phyloP scores from a whole-genome alignment of 2,113 vertebrate species.

The Xerus inauris region DNA sequence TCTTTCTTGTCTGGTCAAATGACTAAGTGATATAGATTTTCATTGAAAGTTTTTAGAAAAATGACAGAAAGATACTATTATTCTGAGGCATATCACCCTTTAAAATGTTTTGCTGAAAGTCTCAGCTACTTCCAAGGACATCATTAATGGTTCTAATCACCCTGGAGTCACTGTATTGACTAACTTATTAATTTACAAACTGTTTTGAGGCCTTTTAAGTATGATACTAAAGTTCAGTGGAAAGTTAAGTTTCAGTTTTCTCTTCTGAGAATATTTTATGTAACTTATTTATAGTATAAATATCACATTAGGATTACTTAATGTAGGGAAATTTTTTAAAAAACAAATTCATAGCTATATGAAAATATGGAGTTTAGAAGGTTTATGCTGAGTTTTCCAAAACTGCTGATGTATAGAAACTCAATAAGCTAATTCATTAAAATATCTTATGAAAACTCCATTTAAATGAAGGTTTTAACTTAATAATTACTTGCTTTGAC shows the following conservation, averaged over 20 bases:
- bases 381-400: not conserved
- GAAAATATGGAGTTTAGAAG: not conserved
- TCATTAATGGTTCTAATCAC: not conserved
- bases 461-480: constrained; percentile 41
- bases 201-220: not conserved
- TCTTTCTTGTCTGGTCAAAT: not conserved
- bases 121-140: not conserved
- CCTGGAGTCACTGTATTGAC: not conserved
- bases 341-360: not conserved
- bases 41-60: not conserved
- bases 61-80: not conserved
- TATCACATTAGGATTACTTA: not conserved
- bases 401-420: not conserved
- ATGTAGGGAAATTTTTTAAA: not conserved
- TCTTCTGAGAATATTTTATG: not conserved
- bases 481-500: not conserved
- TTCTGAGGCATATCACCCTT: not conserved
- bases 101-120: not conserved
- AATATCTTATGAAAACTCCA: not conserved
- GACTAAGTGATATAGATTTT: not conserved
- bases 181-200: not conserved
- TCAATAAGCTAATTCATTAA: not conserved
- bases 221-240: not conserved
- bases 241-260: constrained; percentile 25
- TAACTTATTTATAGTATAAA: constrained; percentile 5